These are phyloP conservation scores for Tetramorium alpestre DNA, from an alignment of 1,140 invertebrate species.

Conservation along the genomic window DNA sequence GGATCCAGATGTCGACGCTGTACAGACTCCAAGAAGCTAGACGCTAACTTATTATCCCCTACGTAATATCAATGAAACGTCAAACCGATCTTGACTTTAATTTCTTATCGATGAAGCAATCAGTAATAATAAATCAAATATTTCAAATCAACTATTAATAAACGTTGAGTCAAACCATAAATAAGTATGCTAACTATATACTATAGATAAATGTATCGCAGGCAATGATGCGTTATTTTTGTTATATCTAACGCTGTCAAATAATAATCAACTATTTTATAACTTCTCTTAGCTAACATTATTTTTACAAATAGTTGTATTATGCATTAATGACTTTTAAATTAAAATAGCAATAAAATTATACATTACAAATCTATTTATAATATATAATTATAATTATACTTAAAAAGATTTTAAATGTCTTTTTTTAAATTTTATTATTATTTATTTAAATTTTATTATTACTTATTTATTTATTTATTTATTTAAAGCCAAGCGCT, in stretches of 20 bases:
- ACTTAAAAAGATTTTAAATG: not conserved
- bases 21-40: constrained; percentile 33
- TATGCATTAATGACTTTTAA: not conserved
- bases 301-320: not conserved
- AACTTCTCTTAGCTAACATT: not conserved
- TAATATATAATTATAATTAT: not conserved
- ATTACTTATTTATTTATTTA: not conserved
- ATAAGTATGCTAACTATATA: not conserved
- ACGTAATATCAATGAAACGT: constrained; percentile 6
- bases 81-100: not conserved
- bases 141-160: constrained; percentile 11
- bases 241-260: not conserved
- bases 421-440: not conserved
- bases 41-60: constrained; percentile 2
- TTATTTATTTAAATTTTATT: not conserved
- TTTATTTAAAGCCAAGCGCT: not conserved
- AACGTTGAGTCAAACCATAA: not conserved
- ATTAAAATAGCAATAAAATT: not conserved
- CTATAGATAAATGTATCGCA: not conserved
- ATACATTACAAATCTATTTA: not conserved
- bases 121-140: not conserved
- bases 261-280: not conserved
- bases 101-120: not conserved
- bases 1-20: constrained; percentile 67
- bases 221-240: not conserved